Conservation (phyloP, 2,797 vertebrate genomes). For the Aldrovandia affinis region DNA sequence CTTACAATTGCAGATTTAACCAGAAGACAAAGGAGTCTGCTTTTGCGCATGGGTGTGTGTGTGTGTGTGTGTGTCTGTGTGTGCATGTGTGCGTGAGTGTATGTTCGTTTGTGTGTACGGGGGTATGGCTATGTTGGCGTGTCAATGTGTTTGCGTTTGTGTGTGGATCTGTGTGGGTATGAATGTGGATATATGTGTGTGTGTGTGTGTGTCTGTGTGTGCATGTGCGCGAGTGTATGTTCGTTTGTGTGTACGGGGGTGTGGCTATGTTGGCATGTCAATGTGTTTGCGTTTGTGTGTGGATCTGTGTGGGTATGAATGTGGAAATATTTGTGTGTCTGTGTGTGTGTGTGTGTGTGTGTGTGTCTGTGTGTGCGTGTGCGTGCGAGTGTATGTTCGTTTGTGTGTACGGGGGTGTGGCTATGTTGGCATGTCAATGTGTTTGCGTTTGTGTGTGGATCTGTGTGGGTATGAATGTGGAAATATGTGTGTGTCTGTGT, state of each 20-base stretch:
- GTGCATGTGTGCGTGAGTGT: neutral
- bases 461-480: neutral
- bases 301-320: neutral
- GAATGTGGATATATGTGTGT: neutral
- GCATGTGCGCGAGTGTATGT: no score
- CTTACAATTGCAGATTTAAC: neutral
- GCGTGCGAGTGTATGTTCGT: neutral
- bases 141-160: slow-evolving; percentile 25
- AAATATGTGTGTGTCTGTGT: neutral
- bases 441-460: neutral
- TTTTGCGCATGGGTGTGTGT: no score
- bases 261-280: slow-evolving; percentile 26
- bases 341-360: neutral
- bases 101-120: no score
- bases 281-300: slow-evolving; percentile 15
- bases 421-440: slow-evolving; percentile 34
- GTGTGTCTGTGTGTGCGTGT: neutral
- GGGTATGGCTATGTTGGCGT: slow-evolving; percentile 30
- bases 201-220: neutral
- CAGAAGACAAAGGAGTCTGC: no score
- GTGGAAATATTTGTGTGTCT: neutral
- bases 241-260: neutral
- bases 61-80: neutral
- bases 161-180: neutral
- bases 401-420: neutral